Evolutionary conservation across 2,113 vertebrate genomes (phyloP).

Genomic region (Gymnogyps californianus): DNA sequence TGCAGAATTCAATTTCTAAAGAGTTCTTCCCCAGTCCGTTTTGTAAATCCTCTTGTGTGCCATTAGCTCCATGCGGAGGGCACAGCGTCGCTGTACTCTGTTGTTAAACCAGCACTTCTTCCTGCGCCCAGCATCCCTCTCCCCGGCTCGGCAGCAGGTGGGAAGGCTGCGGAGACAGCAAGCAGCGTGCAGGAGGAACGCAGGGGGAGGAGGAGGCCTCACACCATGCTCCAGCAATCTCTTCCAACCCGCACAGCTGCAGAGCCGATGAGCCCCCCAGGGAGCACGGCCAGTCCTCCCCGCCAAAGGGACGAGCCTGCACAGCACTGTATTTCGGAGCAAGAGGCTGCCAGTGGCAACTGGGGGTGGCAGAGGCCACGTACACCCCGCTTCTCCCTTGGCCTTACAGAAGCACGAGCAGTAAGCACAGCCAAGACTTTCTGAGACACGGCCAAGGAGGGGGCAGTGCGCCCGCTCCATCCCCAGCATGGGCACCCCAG

Average conservation of each 20-base stretch:
- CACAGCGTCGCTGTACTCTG: background rate
- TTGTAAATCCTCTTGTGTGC: background rate
- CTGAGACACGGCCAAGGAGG: background rate
- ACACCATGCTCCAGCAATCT: background rate
- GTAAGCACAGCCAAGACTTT: background rate
- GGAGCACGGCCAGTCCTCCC: background rate
- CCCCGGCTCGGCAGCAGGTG: background rate
- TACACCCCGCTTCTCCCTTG: accelerated
- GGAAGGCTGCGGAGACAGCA: background rate
- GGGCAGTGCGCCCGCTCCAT: accelerated
- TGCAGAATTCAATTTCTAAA: background rate
- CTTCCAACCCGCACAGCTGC: background rate
- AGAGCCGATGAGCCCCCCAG: too few relatives aligned
- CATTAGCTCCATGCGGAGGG: background rate
- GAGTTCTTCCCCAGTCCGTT: background rate
- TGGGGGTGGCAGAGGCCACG: background rate
- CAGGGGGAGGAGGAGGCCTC: background rate
- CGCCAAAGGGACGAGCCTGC: background rate
- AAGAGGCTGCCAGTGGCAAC: background rate
- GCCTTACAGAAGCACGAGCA: background rate
- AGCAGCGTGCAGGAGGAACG: background rate
- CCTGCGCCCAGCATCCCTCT: background rate
- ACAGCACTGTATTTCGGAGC: accelerated
- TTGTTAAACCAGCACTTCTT: background rate
- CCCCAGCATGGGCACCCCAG: background rate